Evolutionary conservation across 2,797 vertebrate genomes (phyloP).

Genomic region (Anomalospiza imberbis): DNA sequence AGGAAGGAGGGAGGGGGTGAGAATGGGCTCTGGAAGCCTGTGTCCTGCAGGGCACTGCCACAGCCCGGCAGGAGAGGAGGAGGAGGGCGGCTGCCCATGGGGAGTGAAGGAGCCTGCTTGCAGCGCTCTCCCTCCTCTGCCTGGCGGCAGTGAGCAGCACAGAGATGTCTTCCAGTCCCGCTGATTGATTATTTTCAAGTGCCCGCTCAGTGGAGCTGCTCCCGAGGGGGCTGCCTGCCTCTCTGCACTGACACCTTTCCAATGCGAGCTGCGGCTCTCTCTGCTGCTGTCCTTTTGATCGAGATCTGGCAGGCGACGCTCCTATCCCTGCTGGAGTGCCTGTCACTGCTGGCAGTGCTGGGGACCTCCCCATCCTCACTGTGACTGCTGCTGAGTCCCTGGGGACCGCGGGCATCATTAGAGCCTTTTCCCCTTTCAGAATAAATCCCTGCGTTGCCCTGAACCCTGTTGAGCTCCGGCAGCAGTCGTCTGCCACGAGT

Average conservation of each 20-base stretch:
- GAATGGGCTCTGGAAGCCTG: background rate
- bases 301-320: background rate
- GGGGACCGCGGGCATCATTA: background rate
- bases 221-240: conserved; percentile 9
- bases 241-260: conserved; percentile 20
- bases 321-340: background rate
- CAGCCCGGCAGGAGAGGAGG: background rate
- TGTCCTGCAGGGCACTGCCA: background rate
- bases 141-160: background rate
- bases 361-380: background rate
- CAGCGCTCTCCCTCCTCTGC: background rate
- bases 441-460: rapidly evolving
- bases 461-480: background rate
- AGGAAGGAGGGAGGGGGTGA: background rate
- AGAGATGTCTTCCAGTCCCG: background rate
- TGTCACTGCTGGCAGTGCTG: background rate
- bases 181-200: conserved; percentile 60
- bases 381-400: background rate
- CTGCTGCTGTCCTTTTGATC: conserved; percentile 52
- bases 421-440: background rate
- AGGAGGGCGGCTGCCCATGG: background rate
- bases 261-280: background rate
- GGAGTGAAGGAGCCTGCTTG: background rate
- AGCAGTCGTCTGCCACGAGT: rapidly evolving
- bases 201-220: conserved; percentile 8